Base-by-base conservation (phyloP, 1,140 invertebrate genomes). In the Bombus soroeensis region DNA sequence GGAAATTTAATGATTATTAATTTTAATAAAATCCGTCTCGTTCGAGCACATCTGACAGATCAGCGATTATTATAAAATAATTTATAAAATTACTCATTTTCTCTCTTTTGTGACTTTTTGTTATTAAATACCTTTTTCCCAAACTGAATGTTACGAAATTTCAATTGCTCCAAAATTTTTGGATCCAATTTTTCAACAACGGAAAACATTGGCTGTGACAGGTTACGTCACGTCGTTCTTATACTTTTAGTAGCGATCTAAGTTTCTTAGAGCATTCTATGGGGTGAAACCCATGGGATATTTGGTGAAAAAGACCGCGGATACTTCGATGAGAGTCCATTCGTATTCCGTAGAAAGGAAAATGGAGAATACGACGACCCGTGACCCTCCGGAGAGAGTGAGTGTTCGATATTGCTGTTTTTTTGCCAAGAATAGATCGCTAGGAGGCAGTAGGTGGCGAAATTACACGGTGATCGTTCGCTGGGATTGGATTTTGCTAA, bases 331-430 rank as follows among this genome's bases (percentile, higher is more conserved):
- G 64, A 70, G 43, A 41, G 25, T 34, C 9, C 81, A 77, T 83
- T 83, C 43, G 62, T 77, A 77, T 77, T 77, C 62, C n/a, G 73
- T 53, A 12, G 43, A 8, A 78, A 43, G n/a, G 72, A 59, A 78
- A 71, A 59, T 28, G 43, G 64, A 47, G 32, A 53, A 71, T 18
- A 25, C 22, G 12, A 1, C 3, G 34, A 10, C 25, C 25, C 25
- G 34, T 53, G 2, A 59, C 64, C 18, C 66, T 71, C 68, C 3
- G 37, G 25, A 37, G 66, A 57, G 25, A 53, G 32, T 10, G 37
- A 15, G 28, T 28, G 57, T 77, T 57, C 13, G 37, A 77, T n/a
- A 25, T 70, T 34, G 78, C 43, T 53, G 47, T 13, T 70, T 70
- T 32, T 66, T 32, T 13, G 22, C 5, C 12, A 57, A 57, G 70